These are phyloP conservation scores for Temnothorax ravouxi DNA, from an alignment of 2,888 invertebrate species.

Conservation along the genomic window DNA sequence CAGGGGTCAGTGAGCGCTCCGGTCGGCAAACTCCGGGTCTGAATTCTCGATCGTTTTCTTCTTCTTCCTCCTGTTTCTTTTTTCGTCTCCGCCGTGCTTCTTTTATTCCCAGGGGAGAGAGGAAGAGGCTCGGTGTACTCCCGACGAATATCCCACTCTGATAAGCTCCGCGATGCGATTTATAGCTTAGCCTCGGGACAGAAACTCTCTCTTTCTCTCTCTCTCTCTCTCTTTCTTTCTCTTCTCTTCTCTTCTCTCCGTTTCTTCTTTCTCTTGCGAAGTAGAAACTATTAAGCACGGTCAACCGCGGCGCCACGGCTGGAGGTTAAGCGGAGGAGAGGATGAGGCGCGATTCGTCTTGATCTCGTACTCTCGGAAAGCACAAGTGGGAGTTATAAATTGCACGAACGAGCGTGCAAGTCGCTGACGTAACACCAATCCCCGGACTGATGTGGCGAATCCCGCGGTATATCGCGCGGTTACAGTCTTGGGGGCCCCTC, in stretches of 20 bases:
- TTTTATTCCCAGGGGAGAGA: slow-evolving; percentile 26
- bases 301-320: slow-evolving; percentile 66
- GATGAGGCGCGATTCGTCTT: slow-evolving; percentile 66
- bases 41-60: slow-evolving; percentile 76
- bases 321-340: slow-evolving; percentile 58
- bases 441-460: slow-evolving; percentile 51
- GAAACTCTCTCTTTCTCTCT: slow-evolving; percentile 54
- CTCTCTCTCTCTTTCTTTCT: not conserved
- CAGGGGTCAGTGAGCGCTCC: slow-evolving; percentile 80
- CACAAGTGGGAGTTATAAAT: slow-evolving; percentile 69
- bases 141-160: slow-evolving; percentile 80
- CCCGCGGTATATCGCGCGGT: slow-evolving; percentile 43
- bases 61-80: slow-evolving; percentile 50
- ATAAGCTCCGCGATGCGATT: slow-evolving; percentile 80
- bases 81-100: slow-evolving; percentile 47
- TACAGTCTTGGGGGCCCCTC: not conserved
- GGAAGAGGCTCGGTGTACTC: slow-evolving; percentile 58
- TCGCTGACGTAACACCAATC: slow-evolving; percentile 65
- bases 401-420: slow-evolving; percentile 58
- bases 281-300: slow-evolving; percentile 81
- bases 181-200: slow-evolving; percentile 82
- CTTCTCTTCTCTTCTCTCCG: not conserved
- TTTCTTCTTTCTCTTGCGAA: slow-evolving; percentile 63
- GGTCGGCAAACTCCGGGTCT: slow-evolving; percentile 77
- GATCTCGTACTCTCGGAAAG: slow-evolving; percentile 66